These are phyloP conservation scores for Neostethus bicornis DNA, from an alignment of 2,797 vertebrate genomes.

Conservation along the genomic window DNA sequence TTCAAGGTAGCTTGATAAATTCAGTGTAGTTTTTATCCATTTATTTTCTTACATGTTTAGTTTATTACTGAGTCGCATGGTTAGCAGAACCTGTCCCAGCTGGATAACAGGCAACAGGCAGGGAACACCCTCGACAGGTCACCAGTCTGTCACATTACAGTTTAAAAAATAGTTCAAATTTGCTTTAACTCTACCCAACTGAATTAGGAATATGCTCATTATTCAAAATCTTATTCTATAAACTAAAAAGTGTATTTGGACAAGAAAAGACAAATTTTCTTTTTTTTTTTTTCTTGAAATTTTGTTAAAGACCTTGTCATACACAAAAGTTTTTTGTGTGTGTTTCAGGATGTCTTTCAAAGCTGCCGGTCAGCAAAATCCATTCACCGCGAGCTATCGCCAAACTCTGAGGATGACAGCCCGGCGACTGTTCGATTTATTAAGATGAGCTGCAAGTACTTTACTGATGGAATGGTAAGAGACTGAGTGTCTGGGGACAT, in stretches of 20 bases:
- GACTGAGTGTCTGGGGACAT: background rate
- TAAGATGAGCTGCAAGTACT: constrained; percentile 99
- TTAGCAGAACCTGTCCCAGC: too few relatives aligned
- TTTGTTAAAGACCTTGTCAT: too few relatives aligned
- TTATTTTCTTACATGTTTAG: too few relatives aligned
- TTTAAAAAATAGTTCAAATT: background rate
- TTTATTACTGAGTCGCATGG: too few relatives aligned
- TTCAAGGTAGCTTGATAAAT: too few relatives aligned
- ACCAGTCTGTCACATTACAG: too few relatives aligned
- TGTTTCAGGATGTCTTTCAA: constrained; percentile 82
- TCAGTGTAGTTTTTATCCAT: too few relatives aligned
- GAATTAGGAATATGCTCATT: background rate
- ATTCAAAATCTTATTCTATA: background rate
- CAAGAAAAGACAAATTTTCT: too few relatives aligned
- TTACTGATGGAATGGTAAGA: constrained; percentile 97
- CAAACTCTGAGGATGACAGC: constrained; percentile 95
- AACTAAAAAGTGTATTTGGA: too few relatives aligned
- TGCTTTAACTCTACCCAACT: background rate
- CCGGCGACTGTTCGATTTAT: constrained; percentile 92
- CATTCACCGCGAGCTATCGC: constrained; percentile 87
- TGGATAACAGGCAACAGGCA: too few relatives aligned
- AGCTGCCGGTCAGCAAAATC: constrained; percentile 82
- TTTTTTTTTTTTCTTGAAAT: too few relatives aligned
- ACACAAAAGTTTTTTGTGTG: background rate
- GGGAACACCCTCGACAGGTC: too few relatives aligned